Base-by-base conservation (phyloP, 1,140 invertebrate genomes). In the Bombus huntii region DNA sequence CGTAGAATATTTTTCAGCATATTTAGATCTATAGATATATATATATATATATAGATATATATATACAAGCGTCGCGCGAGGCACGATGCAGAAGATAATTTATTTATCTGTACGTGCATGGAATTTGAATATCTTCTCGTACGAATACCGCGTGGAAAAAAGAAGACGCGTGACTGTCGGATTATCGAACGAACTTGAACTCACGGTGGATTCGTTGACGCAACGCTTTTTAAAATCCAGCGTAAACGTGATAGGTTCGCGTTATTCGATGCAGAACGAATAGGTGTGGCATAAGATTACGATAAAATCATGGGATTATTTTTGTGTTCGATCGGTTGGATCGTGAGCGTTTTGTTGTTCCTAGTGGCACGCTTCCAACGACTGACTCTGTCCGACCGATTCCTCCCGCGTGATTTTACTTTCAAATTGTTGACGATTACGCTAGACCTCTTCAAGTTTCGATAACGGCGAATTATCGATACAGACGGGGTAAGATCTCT, bases 341-440 rank as follows among this genome's bases (percentile, higher is more conserved):
- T 44, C 34, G 47, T 39, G 28, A 28, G 31, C 39, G 18, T 53
- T 82, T 62, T 25, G n/a, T 39, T 39, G 53, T 82, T 66, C 71
- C 57, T 39, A 65, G 80, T 65, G 71, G 71, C 71, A 74, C 71
- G 80, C 42, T 82, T 75, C 34, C 74, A 66, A 15, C 44, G 15
- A 10, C 53, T 73, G 72, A 28, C 39, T 44, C 42, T n/a, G 13
- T 62, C 39, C 37, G 39, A 68, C 8, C 65, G 53, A 42, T 70
- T n/a, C 44, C 57, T 73, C 22, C 53, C 44, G 13, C 53, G 59
- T 62, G n/a, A 81, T 81, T 81, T 83, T 76, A 83, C 59, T 80
- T 73, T 66, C 34, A 85, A 85, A 85, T 85, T 81, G n/a, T 85
- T 85, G n/a, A 37, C 44, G 57, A 81, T 74, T 74, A 74, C 59